A percentile compares a stretch with the other conserved stretches of the same genome.
Evolutionary conservation across 2,797 vertebrate species (phyloP).

Genomic region (Saxicola maurus): DNA sequence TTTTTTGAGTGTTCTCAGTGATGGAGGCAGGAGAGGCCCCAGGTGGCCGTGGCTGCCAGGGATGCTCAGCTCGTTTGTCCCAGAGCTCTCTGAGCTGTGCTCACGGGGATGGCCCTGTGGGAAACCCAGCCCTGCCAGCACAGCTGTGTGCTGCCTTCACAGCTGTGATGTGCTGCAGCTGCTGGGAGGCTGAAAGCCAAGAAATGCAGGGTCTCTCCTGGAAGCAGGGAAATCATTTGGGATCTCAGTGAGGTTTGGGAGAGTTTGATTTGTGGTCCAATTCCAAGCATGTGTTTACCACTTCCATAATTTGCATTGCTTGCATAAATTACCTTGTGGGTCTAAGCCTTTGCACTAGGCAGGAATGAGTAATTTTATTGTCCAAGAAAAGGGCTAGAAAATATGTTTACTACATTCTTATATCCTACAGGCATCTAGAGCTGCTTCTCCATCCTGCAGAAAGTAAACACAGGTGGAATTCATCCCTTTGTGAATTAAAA

Average conservation of each 20-base stretch:
- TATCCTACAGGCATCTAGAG: not conserved
- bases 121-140: not conserved
- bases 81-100: fast-evolving
- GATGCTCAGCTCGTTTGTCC: not conserved
- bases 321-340: not conserved
- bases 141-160: not conserved
- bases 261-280: not conserved
- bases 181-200: not conserved
- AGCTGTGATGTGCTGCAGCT: not conserved
- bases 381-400: not conserved
- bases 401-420: not conserved
- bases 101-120: fast-evolving
- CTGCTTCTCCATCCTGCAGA: not conserved
- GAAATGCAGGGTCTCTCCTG: not conserved
- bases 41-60: not conserved
- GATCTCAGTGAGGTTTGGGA: not conserved
- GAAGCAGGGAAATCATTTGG: not conserved
- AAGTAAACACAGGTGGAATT: not conserved
- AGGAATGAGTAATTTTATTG: not conserved
- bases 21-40: fast-evolving
- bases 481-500: not conserved
- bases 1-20: not conserved
- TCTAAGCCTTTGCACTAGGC: not conserved
- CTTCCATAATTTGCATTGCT: not conserved
- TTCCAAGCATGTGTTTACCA: not conserved